Conservation (phyloP, 2,797 vertebrate genomes). For the Neosilurus hyrtlii region DNA sequence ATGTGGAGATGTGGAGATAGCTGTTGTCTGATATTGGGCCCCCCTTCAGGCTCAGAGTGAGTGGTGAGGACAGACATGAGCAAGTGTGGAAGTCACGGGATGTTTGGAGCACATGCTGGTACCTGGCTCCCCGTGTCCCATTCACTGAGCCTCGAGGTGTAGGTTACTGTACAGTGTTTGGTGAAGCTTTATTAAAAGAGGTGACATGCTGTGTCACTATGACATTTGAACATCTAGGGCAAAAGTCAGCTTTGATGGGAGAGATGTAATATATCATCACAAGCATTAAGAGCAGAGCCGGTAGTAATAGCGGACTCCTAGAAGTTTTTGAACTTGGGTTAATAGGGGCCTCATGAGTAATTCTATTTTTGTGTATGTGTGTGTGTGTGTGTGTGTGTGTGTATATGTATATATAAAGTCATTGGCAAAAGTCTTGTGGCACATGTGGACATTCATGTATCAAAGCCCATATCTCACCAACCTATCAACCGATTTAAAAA, state of each 20-base stretch:
- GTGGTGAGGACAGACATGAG: constrained; percentile 77
- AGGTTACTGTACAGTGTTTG: constrained; percentile 30
- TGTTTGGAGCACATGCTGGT: constrained; percentile 65
- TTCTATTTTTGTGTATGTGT: no score
- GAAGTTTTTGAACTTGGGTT: neutral
- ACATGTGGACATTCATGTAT: no score
- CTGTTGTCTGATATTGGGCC: constrained; percentile 64
- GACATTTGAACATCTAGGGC: constrained; percentile 29
- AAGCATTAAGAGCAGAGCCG: constrained; percentile 1
- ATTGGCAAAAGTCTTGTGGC: no score
- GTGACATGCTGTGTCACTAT: constrained; percentile 31
- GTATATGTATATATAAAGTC: no score
- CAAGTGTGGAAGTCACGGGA: constrained; percentile 64
- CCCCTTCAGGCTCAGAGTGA: constrained; percentile 72
- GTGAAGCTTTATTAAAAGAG: constrained; percentile 31
- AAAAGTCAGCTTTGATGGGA: constrained; percentile 28
- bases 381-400: no score
- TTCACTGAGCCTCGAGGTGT: constrained; percentile 30
- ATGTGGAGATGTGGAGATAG: constrained; percentile 78
- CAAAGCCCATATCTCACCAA: no score
- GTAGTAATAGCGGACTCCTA: neutral
- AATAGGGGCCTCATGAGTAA: neutral
- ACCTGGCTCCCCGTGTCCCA: constrained; percentile 39
- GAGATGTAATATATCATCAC: constrained; percentile 21
- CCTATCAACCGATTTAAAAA: no score